phyloP scores from a whole-genome alignment of 2,888 invertebrate species.

The Meiosimyza platycephala region DNA sequence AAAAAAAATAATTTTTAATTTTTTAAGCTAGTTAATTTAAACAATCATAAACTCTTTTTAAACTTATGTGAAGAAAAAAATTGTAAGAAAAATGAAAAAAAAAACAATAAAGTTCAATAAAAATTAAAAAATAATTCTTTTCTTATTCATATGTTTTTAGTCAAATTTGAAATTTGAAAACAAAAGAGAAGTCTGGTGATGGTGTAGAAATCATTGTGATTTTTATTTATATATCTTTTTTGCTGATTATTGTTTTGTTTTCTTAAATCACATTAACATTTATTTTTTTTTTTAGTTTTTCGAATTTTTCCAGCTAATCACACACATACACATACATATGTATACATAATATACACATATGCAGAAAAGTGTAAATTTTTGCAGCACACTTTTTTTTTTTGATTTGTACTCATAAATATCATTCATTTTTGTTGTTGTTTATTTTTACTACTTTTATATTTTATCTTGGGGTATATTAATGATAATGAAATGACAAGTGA shows the following conservation, averaged over 20 bases:
- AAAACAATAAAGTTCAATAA: constrained; percentile 36
- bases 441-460: too few species aligned
- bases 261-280: neutral
- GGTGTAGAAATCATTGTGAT: neutral
- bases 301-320: neutral
- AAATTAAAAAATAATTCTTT: neutral
- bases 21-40: constrained; percentile 30
- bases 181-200: neutral
- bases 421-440: too few species aligned
- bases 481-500: too few species aligned
- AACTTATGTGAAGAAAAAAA: constrained; percentile 38
- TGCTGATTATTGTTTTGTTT: neutral
- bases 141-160: too few species aligned
- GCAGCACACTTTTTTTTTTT: too few species aligned
- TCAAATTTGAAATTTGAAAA: too few species aligned
- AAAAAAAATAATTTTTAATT: constrained; percentile 38
- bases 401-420: too few species aligned
- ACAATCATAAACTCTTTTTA: constrained; percentile 31
- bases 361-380: too few species aligned
- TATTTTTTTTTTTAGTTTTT: neutral
- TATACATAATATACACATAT: neutral
- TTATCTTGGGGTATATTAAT: too few species aligned
- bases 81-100: constrained; percentile 36
- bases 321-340: neutral
- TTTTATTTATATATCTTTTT: neutral